A percentile compares a stretch with the other conserved stretches of the same genome.
Conservation (phyloP, 2,888 invertebrate species). For the Fragum fragum region DNA sequence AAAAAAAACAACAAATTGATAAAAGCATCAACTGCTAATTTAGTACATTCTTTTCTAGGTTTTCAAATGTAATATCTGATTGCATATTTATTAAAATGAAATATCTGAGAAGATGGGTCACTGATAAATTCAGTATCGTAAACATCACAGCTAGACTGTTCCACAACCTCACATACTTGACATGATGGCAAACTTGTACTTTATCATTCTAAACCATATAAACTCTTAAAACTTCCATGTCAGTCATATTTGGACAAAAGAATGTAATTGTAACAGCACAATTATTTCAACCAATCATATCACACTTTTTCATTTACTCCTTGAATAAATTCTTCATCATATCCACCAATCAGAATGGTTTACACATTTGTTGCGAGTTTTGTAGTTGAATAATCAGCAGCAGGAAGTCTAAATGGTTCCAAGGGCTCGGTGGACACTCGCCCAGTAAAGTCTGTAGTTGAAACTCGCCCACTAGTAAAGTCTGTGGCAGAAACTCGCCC, state of each 20-base stretch:
- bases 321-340: conserved; percentile 44
- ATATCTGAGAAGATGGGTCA: not conserved
- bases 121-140: no score
- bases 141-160: no score
- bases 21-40: no score
- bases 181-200: not conserved
- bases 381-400: conserved; percentile 75
- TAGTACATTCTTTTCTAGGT: no score
- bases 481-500: conserved; percentile 57
- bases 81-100: no score
- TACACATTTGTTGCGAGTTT: conserved; percentile 83
- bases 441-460: conserved; percentile 66
- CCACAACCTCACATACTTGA: not conserved
- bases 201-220: not conserved
- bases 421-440: conserved; percentile 61
- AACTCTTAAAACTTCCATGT: not conserved
- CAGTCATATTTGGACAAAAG: not conserved
- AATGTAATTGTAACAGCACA: conserved; percentile 11
- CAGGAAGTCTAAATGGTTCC: conserved; percentile 73
- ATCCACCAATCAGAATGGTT: conserved; percentile 55
- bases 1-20: no score
- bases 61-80: no score
- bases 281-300: conserved; percentile 53
- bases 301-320: conserved; percentile 49
- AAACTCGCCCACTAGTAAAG: conserved; percentile 55